phyloP scores from a whole-genome alignment of 2,797 vertebrate species.

The Oreortyx pictus region DNA sequence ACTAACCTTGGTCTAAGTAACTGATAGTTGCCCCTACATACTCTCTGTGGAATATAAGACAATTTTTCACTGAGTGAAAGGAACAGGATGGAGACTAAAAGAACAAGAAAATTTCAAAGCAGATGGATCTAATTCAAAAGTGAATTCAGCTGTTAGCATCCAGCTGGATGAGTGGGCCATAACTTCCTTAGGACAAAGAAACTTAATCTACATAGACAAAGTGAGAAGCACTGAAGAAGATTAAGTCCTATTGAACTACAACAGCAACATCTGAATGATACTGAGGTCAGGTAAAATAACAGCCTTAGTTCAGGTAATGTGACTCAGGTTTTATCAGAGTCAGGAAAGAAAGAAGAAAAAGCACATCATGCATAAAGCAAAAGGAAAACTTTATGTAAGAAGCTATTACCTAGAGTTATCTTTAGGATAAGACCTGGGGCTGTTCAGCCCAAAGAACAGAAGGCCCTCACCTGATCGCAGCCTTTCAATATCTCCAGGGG shows the following conservation, averaged over 20 bases:
- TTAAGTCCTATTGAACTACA: not conserved
- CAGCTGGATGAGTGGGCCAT: not conserved
- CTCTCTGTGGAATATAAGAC: not conserved
- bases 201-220: not conserved
- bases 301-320: not conserved
- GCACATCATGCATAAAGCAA: accelerated
- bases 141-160: not conserved
- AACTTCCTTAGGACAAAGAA: not conserved
- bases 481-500: no score
- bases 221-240: not conserved
- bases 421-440: not conserved
- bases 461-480: no score
- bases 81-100: not conserved
- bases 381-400: not conserved
- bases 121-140: not conserved
- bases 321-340: accelerated
- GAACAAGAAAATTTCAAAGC: not conserved
- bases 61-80: not conserved
- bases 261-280: not conserved
- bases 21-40: not conserved
- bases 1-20: slow-evolving; percentile 12
- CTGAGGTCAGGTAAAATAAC: not conserved
- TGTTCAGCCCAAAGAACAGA: no score
- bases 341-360: not conserved
- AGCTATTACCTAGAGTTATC: not conserved